Evolutionary conservation across 2,113 vertebrate species (phyloP).

Genomic region (Terrapene triunguis): DNA sequence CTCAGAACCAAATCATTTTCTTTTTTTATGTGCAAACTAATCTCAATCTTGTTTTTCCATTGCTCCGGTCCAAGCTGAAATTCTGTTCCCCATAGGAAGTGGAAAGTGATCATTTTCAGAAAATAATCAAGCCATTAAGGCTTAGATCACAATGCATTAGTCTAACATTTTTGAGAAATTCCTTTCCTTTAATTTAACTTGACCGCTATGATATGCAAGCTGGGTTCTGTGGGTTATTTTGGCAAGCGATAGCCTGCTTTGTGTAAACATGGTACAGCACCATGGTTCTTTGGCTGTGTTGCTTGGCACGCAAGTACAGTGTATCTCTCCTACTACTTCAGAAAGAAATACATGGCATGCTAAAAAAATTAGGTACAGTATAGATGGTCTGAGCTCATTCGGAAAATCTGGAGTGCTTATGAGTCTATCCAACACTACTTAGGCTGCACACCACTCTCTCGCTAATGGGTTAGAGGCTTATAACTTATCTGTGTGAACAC

Average conservation of each 20-base stretch:
- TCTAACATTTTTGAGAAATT: not conserved
- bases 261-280: not conserved
- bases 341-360: not conserved
- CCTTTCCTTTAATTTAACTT: not conserved
- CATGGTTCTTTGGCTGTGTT: not conserved
- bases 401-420: not conserved
- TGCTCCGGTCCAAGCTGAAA: not conserved
- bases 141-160: not conserved
- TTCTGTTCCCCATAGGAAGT: not conserved
- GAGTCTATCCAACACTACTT: not conserved
- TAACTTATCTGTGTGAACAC: rapidly evolving
- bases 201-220: not conserved
- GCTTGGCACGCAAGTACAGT: not conserved
- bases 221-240: not conserved
- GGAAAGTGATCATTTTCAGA: not conserved
- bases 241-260: not conserved
- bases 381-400: not conserved
- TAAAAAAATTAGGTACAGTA: not conserved
- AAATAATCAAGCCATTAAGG: not conserved
- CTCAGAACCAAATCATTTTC: not conserved
- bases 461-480: not conserved
- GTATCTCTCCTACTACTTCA: not conserved
- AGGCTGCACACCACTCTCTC: not conserved
- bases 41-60: not conserved
- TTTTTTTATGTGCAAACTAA: not conserved